Percentiles rank a stretch among this genome's conserved stretches.
phyloP scores from a whole-genome alignment of 2,888 invertebrate species.

The Hetaerina titia region DNA sequence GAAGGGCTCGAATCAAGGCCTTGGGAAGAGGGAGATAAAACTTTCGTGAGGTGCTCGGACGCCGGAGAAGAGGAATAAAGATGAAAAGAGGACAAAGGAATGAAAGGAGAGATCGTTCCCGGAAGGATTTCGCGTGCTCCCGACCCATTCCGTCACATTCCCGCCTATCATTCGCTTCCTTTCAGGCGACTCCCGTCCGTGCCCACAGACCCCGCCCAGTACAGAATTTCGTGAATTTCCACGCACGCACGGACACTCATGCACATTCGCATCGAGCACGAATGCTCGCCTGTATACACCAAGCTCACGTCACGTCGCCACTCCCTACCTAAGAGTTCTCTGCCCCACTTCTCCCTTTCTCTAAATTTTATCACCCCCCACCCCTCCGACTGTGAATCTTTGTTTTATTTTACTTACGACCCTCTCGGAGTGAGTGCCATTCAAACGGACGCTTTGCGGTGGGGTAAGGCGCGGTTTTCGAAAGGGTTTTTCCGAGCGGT shows the following conservation, averaged over 20 bases:
- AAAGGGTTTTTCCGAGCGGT: no score
- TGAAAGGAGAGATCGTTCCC: neutral
- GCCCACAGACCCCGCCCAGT: neutral
- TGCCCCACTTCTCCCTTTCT: no score
- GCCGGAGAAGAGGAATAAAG: neutral
- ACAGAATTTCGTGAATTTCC: neutral
- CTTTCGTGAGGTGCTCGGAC: neutral
- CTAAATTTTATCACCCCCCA: no score
- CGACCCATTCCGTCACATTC: neutral
- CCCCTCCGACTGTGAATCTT: neutral
- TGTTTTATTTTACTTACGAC: neutral
- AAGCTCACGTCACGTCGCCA: no score
- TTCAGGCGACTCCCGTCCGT: neutral
- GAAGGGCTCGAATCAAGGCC: neutral
- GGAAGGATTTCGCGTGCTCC: neutral
- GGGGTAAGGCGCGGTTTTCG: no score
- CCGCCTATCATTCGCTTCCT: neutral
- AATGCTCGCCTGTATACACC: no score
- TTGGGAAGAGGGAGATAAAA: neutral
- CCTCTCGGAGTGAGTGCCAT: no score
- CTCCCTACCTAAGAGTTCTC: no score
- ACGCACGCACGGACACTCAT: neutral
- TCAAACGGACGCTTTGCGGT: no score
- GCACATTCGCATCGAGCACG: neutral
- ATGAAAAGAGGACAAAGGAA: neutral